phyloP scores from a whole-genome alignment of 1,140 invertebrate genomes.

The Cotesia typhae region DNA sequence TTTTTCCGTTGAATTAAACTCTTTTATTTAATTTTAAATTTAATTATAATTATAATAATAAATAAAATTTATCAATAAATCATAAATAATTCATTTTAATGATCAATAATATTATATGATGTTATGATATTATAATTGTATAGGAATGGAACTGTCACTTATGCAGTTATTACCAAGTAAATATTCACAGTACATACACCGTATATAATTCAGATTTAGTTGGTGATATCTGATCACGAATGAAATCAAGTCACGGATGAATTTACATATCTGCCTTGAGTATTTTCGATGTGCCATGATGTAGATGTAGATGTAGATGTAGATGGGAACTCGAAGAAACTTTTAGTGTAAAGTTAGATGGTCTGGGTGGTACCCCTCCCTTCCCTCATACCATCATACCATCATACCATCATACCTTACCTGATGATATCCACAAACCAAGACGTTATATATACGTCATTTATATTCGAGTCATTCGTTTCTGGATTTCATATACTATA shows the following conservation, averaged over 20 bases:
- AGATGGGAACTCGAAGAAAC: constrained; percentile 19
- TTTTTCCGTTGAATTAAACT: no score
- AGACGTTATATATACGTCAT: constrained; percentile 40
- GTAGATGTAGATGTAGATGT: not conserved
- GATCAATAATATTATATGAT: no score
- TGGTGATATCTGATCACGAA: constrained; percentile 19
- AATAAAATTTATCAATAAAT: no score
- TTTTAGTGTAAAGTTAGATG: constrained; percentile 36
- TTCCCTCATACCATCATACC: no score
- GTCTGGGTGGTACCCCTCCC: not conserved
- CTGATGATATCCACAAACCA: not conserved
- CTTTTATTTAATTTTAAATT: no score
- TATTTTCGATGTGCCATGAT: constrained; percentile 22
- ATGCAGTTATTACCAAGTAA: constrained; percentile 6
- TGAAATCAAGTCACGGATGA: constrained; percentile 36
- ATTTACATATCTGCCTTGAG: constrained; percentile 35
- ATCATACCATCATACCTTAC: not conserved
- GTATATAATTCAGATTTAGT: not conserved
- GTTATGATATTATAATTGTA: no score
- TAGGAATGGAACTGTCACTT: no score
- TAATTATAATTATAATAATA: no score
- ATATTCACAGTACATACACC: constrained; percentile 1
- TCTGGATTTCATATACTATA: constrained; percentile 32
- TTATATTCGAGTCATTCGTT: constrained; percentile 50
- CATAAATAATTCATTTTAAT: no score